Conservation (phyloP, 2,113 vertebrate genomes). For the Felis catus region F.catus_Fca126_mat1.0 CM031424.1:26549001-26549500, state of each 20-base stretch:
- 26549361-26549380: conserved; percentile 95
- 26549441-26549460: conserved; percentile 97
- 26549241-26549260: background rate
- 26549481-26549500: conserved; percentile 97
- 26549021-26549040: conserved; percentile 9
- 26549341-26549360: background rate
- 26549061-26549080: background rate
- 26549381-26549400: conserved; percentile 96
- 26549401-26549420: conserved; percentile 97
- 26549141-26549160: background rate
- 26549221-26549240: background rate
- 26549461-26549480: conserved; percentile 99
- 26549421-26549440: conserved; percentile 97
- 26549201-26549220: background rate
- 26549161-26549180: background rate
- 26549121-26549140: background rate
- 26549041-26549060: background rate
- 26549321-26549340: background rate
- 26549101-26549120: conserved; percentile 5
- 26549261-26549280: background rate
- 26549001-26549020: background rate
- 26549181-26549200: conserved; percentile 38
- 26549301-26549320: background rate
- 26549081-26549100: background rate
- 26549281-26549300: conserved; percentile 28